Conservation (phyloP, 2,113 vertebrate genomes). For the Alouatta palliata region DNA sequence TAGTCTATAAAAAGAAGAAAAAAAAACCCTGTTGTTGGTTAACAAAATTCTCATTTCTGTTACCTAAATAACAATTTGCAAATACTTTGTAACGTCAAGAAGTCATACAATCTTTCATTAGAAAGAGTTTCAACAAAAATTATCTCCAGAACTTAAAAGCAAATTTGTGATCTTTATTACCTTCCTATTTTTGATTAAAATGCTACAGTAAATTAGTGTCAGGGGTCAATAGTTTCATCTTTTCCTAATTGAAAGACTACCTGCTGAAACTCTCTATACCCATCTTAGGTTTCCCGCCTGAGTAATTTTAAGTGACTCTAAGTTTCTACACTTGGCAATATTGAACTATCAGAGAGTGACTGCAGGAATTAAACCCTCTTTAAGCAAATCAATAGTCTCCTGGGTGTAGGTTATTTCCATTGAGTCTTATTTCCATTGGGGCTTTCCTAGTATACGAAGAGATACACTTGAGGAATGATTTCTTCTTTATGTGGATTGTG, state of each 20-base stretch:
- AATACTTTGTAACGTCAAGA: conserved; percentile 29
- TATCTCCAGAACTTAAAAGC: conserved; percentile 30
- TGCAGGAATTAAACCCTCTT: not conserved
- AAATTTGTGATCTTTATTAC: conserved; percentile 48
- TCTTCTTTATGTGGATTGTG: not conserved
- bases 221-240: not conserved
- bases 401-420: not conserved
- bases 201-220: conserved; percentile 26
- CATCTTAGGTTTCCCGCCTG: not conserved
- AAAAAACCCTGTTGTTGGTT: not conserved
- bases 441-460: not conserved
- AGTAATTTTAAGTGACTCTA: conserved; percentile 8
- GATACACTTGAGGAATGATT: not conserved
- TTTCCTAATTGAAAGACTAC: conserved; percentile 21
- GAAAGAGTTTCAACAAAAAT: conserved; percentile 41
- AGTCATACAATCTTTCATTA: conserved; percentile 56
- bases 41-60: conserved; percentile 46
- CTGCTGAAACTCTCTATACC: not conserved
- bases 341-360: not conserved
- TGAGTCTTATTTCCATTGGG: not conserved
- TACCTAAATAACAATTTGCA: conserved; percentile 25
- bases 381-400: not conserved
- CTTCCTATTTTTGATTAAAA: conserved; percentile 38
- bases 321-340: not conserved
- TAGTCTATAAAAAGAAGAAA: not conserved